A percentile compares a stretch with the other conserved stretches of the same genome.
Conservation (phyloP, 2,797 vertebrate genomes). For the Melanogrammus aeglefinus region DNA sequence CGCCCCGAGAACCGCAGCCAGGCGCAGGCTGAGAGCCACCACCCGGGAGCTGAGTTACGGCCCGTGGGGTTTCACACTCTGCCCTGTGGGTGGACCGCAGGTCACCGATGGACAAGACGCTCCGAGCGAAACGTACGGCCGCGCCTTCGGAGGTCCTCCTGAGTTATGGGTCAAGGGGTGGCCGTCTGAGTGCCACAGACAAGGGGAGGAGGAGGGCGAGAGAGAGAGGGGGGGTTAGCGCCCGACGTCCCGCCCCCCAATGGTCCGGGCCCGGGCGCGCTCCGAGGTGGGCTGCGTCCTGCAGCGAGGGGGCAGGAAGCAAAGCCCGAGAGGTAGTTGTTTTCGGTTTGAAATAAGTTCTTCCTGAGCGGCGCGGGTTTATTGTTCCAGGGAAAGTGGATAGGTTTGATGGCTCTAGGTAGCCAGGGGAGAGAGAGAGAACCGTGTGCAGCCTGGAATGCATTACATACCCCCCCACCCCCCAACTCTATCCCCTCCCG, state of each 20-base stretch:
- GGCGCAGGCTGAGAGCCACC: conserved; percentile 17
- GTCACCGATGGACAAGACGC: conserved; percentile 22
- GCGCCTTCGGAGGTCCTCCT: not conserved
- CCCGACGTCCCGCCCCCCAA: conserved; percentile 23
- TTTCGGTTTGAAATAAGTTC: conserved; percentile 56
- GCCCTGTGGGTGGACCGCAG: conserved; percentile 39
- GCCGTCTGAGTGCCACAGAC: conserved; percentile 42
- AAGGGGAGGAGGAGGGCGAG: not conserved
- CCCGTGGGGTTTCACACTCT: conserved; percentile 11
- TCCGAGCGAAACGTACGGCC: conserved; percentile 20
- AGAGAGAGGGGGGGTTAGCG: conserved; percentile 21
- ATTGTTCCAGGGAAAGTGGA: conserved; percentile 75
- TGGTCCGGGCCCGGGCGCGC: conserved; percentile 6
- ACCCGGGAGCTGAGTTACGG: not conserved
- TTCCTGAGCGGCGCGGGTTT: conserved; percentile 68
- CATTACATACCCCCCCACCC: conserved; percentile 72
- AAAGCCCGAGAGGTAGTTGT: conserved; percentile 47
- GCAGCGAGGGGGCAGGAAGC: conserved; percentile 44
- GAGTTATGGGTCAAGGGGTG: conserved; percentile 31
- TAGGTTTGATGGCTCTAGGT: conserved; percentile 78
- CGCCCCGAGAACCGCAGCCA: conserved; percentile 18
- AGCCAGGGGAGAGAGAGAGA: conserved; percentile 56
- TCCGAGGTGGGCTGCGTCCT: conserved; percentile 30
- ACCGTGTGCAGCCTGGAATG: conserved; percentile 70
- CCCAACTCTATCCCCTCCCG: conserved; percentile 51